These are phyloP conservation scores for Pelusios castaneus DNA, from an alignment of 2,113 vertebrate genomes.

Conservation along the genomic window DNA sequence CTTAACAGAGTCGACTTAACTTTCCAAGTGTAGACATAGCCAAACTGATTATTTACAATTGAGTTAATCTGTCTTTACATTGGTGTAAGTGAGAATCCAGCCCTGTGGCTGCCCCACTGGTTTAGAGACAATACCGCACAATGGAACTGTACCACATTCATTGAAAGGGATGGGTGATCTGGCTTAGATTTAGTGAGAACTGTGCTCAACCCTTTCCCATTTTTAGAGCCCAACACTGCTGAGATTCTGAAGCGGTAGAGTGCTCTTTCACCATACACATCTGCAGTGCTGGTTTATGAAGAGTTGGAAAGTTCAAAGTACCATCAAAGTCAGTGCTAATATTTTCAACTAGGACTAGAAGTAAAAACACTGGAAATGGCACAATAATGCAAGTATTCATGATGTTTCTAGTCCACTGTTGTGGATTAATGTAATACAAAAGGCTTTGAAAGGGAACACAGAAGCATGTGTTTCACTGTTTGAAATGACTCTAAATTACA, in stretches of 20 bases:
- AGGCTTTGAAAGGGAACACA: background rate
- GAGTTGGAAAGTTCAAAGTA: background rate
- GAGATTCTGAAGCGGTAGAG: background rate
- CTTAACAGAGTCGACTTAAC: no score
- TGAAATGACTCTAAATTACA: background rate
- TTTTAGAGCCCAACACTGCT: background rate
- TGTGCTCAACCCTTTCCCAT: background rate
- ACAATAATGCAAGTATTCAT: background rate
- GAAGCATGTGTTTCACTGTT: background rate
- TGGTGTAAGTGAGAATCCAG: background rate
- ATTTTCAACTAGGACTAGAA: background rate
- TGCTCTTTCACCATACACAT: background rate
- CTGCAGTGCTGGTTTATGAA: background rate
- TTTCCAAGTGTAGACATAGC: no score
- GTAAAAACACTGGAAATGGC: background rate
- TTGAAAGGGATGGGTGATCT: background rate
- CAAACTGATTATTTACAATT: background rate
- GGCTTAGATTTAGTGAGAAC: background rate
- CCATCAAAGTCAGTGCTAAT: background rate
- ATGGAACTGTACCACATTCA: background rate
- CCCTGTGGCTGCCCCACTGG: background rate
- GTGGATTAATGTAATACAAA: background rate
- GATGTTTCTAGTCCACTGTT: background rate
- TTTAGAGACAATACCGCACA: background rate
- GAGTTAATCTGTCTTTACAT: background rate